Evolutionary conservation across 2,797 vertebrate genomes (phyloP).

Genomic region (Glyptemys insculpta): DNA sequence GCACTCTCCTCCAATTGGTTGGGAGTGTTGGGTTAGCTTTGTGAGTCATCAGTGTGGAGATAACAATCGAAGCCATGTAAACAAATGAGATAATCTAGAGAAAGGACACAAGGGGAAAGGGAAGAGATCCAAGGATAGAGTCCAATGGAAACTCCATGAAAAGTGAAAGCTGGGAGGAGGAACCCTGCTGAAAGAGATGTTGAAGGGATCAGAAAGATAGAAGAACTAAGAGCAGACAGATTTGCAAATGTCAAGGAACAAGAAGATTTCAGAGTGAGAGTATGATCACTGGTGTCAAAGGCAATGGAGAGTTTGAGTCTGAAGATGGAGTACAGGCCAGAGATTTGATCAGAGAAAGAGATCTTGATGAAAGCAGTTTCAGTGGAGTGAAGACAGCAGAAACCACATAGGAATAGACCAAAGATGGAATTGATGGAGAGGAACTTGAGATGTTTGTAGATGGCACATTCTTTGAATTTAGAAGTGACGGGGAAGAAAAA

Average conservation of each 20-base stretch:
- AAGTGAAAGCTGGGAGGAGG: background rate
- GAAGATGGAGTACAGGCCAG: background rate
- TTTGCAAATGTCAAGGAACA: background rate
- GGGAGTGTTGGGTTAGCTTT: background rate
- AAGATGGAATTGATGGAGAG: slow-evolving; percentile 10
- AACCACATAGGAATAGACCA: background rate
- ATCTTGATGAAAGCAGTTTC: background rate
- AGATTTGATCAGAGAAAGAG: background rate
- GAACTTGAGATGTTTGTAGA: background rate
- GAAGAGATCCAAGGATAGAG: background rate
- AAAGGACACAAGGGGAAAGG: background rate
- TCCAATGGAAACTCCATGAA: background rate
- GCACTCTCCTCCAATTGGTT: background rate
- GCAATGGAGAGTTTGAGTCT: background rate
- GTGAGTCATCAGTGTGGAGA: background rate
- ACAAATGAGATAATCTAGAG: background rate
- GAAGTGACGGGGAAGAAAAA: background rate
- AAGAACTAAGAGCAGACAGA: background rate
- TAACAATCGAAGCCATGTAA: background rate
- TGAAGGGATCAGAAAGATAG: background rate
- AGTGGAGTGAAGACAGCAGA: background rate
- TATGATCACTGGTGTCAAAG: background rate
- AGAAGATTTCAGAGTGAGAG: background rate
- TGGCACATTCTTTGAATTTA: background rate
- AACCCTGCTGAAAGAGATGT: background rate